These are phyloP conservation scores for Acrobasis repandana DNA, from an alignment of 2,888 invertebrate genomes.

Conservation along the genomic window DNA sequence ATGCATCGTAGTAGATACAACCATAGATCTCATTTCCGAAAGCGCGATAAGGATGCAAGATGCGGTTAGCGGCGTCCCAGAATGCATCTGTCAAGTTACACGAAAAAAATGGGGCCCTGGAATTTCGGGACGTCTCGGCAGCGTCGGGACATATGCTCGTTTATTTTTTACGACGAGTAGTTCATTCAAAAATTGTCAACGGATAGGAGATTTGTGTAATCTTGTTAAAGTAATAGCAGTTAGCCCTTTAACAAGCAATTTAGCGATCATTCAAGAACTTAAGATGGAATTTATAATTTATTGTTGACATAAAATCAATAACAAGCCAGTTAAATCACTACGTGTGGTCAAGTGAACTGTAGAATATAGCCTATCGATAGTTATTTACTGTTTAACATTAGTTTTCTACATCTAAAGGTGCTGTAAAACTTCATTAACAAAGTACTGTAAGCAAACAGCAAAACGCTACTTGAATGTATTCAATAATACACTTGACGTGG, in stretches of 20 bases:
- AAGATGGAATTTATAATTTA: conserved; percentile 37
- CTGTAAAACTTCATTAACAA: background rate
- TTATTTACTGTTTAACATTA: background rate
- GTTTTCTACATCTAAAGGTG: background rate
- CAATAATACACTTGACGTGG: conserved; percentile 40
- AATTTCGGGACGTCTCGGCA: conserved; percentile 78
- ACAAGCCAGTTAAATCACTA: conserved; percentile 33
- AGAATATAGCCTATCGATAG: background rate
- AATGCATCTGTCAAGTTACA: conserved; percentile 80
- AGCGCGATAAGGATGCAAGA: conserved; percentile 77
- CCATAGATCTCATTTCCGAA: conserved; percentile 68
- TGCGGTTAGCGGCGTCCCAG: conserved; percentile 78
- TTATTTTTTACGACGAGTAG: conserved; percentile 72
- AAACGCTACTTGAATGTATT: conserved; percentile 26
- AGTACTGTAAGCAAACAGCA: background rate
- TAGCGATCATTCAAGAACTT: conserved; percentile 54
- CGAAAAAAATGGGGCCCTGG: conserved; percentile 73
- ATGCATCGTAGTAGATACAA: conserved; percentile 66
- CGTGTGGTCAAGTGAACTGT: background rate
- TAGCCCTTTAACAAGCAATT: conserved; percentile 63
- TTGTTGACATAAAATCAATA: conserved; percentile 47
- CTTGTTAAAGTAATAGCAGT: conserved; percentile 74
- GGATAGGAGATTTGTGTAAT: conserved; percentile 79
- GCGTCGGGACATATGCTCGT: conserved; percentile 71
- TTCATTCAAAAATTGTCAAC: conserved; percentile 81